Evolutionary conservation across 2,113 vertebrate genomes (phyloP).

Genomic region (Phylloscopus whistleri): DNA sequence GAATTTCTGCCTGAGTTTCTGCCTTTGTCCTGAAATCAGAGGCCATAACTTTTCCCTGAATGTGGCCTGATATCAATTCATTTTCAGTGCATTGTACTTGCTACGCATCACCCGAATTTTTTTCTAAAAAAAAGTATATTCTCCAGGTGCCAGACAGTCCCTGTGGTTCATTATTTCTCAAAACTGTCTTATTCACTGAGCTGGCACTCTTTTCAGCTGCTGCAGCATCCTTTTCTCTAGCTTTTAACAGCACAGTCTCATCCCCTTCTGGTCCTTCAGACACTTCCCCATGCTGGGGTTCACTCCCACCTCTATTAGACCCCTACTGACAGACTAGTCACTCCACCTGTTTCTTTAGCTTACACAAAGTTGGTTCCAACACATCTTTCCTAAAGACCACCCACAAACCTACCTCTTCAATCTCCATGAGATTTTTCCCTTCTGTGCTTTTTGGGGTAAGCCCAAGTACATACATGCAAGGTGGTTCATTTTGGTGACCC

Average conservation of each 20-base stretch:
- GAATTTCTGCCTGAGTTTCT: background rate
- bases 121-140: background rate
- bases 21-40: background rate
- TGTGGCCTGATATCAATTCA: background rate
- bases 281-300: background rate
- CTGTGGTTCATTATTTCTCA: background rate
- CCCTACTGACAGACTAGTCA: background rate
- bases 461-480: background rate
- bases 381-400: background rate
- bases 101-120: accelerated
- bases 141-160: background rate
- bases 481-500: background rate
- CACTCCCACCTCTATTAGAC: background rate
- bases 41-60: background rate
- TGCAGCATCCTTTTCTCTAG: background rate
- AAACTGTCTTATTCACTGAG: background rate
- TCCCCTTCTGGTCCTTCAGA: background rate
- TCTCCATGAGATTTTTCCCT: background rate
- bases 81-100: background rate
- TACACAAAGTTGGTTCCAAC: background rate
- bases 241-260: background rate
- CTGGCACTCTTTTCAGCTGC: background rate
- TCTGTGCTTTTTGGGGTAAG: accelerated
- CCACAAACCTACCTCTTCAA: background rate
- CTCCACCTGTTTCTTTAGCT: background rate